These are phyloP conservation scores for Aythya fuligula DNA, from an alignment of 2,797 vertebrate genomes.

Conservation along the genomic window DNA sequence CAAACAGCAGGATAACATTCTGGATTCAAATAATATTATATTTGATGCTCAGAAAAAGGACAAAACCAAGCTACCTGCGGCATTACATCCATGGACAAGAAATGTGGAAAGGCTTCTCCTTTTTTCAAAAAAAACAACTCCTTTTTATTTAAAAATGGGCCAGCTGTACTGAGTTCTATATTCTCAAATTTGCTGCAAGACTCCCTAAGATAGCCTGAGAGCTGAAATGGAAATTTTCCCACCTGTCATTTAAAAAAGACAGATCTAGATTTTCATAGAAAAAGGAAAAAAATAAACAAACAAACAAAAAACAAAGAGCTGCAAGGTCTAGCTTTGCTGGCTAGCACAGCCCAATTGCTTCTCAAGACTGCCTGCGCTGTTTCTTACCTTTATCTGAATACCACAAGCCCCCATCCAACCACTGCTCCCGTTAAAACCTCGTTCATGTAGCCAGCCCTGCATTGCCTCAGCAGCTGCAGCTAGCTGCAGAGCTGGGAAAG, in stretches of 20 bases:
- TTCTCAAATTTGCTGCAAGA: background rate
- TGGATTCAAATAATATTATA: background rate
- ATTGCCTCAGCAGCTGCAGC: background rate
- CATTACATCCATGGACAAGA: background rate
- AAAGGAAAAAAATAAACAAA: background rate
- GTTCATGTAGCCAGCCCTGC: background rate
- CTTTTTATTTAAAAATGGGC: background rate
- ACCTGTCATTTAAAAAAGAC: background rate
- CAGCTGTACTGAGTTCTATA: background rate
- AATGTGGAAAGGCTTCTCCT: background rate
- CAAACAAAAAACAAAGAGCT: background rate
- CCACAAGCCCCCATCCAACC: background rate
- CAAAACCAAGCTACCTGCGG: background rate
- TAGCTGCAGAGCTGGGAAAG: background rate
- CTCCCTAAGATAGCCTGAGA: background rate
- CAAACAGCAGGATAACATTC: background rate
- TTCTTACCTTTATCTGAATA: background rate
- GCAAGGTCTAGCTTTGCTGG: background rate
- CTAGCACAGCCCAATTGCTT: background rate
- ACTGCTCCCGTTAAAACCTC: background rate
- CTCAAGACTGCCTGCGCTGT: accelerated
- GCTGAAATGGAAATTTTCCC: background rate
- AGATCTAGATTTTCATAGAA: background rate
- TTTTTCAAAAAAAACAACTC: background rate
- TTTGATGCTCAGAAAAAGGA: background rate